Percentiles rank a stretch among this genome's conserved stretches.
phyloP scores from a whole-genome alignment of 2,113 vertebrate species.

The Rhynchomys soricoides region DNA sequence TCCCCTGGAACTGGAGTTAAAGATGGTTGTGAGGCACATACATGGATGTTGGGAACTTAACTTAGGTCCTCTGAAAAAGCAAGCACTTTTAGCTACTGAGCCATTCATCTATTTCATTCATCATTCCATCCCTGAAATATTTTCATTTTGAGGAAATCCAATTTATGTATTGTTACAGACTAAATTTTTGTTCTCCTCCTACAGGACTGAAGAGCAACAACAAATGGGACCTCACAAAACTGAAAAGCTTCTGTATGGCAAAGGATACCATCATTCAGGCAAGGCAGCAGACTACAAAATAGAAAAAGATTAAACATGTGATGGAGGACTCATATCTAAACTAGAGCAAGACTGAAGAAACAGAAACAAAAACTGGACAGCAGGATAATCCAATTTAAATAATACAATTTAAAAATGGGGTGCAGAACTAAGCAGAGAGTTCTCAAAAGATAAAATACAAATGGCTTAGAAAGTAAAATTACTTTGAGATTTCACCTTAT shows the following conservation, averaged over 20 bases:
- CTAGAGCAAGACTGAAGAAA: background rate
- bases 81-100: background rate
- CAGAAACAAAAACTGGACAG: background rate
- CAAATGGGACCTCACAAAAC: background rate
- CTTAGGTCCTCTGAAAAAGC: background rate
- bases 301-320: background rate
- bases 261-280: background rate
- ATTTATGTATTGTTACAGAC: background rate
- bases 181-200: background rate
- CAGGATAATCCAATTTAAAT: background rate
- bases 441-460: background rate
- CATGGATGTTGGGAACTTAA: background rate
- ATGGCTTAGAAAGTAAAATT: background rate
- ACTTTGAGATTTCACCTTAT: background rate
- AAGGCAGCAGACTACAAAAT: background rate
- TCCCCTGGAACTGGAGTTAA: background rate
- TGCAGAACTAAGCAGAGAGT: background rate
- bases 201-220: background rate
- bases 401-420: background rate
- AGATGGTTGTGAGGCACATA: background rate
- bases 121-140: background rate
- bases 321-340: background rate
- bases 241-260: background rate
- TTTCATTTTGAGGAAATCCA: background rate
- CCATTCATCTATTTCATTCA: background rate